Evolutionary conservation across 2,888 invertebrate species (phyloP).

Genomic region (Nomada fabriciana): DNA sequence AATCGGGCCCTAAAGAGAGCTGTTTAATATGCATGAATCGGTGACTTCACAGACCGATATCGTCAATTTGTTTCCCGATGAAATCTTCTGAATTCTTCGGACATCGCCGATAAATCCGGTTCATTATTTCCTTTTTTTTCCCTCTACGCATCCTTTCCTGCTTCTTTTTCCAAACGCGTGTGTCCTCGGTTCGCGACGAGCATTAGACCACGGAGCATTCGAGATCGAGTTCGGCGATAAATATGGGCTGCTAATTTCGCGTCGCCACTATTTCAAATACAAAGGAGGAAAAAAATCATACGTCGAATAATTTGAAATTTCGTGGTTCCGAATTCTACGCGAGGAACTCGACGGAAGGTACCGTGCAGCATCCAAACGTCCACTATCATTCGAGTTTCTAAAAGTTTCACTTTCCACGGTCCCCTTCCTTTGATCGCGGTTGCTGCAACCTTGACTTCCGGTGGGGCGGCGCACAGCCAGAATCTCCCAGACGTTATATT

Average conservation of each 20-base stretch:
- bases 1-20: constrained; percentile 1
- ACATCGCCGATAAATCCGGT: constrained; percentile 2
- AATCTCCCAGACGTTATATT: constrained; percentile 5
- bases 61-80: constrained; percentile 10
- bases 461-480: constrained; percentile 21
- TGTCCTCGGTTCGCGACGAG: neutral
- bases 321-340: too few species aligned
- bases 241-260: too few species aligned
- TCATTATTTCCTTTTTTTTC: neutral
- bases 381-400: neutral
- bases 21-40: constrained; percentile 48
- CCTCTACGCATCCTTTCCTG: neutral
- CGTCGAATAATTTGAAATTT: too few species aligned
- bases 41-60: constrained; percentile 28
- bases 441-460: constrained; percentile 50
- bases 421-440: neutral
- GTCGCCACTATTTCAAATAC: too few species aligned
- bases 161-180: too few species aligned
- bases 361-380: neutral
- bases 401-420: neutral
- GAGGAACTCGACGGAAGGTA: neutral
- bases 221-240: too few species aligned
- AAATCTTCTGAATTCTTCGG: constrained; percentile 7
- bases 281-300: too few species aligned
- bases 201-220: too few species aligned